Evolutionary conservation across 2,888 invertebrate genomes (phyloP).

Genomic region (Aphidius colemani): DNA sequence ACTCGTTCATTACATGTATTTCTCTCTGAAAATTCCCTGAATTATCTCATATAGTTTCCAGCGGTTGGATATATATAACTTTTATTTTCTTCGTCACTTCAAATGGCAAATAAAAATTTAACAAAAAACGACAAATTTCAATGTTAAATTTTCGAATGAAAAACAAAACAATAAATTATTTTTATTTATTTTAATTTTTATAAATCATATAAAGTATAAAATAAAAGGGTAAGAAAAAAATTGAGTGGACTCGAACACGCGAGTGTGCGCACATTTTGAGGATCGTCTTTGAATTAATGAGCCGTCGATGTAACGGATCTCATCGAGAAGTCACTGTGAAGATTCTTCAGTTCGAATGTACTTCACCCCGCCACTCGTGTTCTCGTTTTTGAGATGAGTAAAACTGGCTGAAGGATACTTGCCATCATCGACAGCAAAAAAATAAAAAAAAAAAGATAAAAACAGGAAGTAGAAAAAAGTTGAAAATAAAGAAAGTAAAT

Average conservation of each 20-base stretch:
- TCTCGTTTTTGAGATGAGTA: slow-evolving; percentile 20
- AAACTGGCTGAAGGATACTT: slow-evolving; percentile 2
- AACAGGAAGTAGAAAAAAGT: not conserved
- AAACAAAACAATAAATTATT: too few relatives aligned
- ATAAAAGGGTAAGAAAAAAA: slow-evolving; percentile 13
- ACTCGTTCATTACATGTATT: not conserved
- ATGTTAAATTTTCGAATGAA: too few relatives aligned
- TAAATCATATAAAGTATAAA: not conserved
- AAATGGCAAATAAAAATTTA: too few relatives aligned
- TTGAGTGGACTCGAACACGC: slow-evolving; percentile 11
- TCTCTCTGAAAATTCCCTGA: too few relatives aligned
- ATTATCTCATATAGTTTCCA: too few relatives aligned
- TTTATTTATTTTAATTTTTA: not conserved
- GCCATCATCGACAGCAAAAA: too few relatives aligned
- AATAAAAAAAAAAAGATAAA: too few relatives aligned
- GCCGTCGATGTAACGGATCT: slow-evolving; percentile 39
- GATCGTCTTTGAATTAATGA: slow-evolving; percentile 41
- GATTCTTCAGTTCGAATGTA: slow-evolving; percentile 29
- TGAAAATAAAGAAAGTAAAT: not conserved
- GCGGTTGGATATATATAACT: too few relatives aligned
- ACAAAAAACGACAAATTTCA: too few relatives aligned
- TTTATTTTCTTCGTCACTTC: too few relatives aligned
- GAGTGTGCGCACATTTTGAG: slow-evolving; percentile 24
- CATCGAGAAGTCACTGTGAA: slow-evolving; percentile 29
- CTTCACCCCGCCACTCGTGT: slow-evolving; percentile 26